These are phyloP conservation scores for Asbolus verrucosus DNA, from an alignment of 1,140 invertebrate species.

Conservation along the genomic window DNA sequence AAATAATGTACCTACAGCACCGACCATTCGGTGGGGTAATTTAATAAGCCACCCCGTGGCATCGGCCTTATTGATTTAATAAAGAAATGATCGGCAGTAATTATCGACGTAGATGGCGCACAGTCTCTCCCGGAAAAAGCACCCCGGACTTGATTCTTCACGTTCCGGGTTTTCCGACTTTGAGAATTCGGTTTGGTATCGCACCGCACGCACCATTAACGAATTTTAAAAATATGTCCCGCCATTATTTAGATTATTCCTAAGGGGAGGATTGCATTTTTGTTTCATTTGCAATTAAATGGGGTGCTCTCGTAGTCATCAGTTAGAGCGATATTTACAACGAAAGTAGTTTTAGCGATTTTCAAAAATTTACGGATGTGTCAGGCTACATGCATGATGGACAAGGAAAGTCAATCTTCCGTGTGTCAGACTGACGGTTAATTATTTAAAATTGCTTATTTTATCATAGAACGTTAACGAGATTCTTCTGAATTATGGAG, in stretches of 20 bases:
- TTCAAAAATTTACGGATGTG: constrained; percentile 11
- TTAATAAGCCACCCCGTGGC: constrained; percentile 43
- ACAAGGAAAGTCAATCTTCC: constrained; percentile 14
- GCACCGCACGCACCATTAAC: constrained; percentile 57
- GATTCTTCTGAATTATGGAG: constrained; percentile 17
- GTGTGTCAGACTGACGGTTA: constrained; percentile 20
- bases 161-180: constrained; percentile 38
- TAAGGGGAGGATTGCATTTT: neutral
- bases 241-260: constrained; percentile 10
- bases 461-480: constrained; percentile 18
- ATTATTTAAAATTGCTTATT: constrained; percentile 38
- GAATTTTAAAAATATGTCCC: constrained; percentile 58
- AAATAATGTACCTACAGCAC: neutral
- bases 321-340: constrained; percentile 1
- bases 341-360: constrained; percentile 5
- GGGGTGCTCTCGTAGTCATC: constrained; percentile 11
- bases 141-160: constrained; percentile 45
- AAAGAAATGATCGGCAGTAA: constrained; percentile 49
- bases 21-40: constrained; percentile 52
- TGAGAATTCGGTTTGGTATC: constrained; percentile 51
- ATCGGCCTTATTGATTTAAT: constrained; percentile 52
- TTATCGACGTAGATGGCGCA: constrained; percentile 25
- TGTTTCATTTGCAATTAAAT: constrained; percentile 22
- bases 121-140: constrained; percentile 37
- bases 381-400: neutral